Base-by-base conservation (phyloP, 2,113 vertebrate species). In the Motacilla alba region DNA sequence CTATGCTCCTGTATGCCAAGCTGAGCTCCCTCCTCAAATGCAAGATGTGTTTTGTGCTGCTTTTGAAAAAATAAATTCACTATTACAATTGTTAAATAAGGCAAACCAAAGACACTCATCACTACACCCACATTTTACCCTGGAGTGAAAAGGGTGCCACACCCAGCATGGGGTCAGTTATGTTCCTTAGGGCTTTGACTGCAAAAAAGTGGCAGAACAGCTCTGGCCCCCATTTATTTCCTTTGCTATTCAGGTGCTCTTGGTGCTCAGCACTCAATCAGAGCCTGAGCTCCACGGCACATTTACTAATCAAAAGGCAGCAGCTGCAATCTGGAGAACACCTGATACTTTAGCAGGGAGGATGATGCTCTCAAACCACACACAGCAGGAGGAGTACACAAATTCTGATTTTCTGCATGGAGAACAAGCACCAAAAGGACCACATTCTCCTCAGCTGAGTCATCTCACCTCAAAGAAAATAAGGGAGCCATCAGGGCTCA, bases 121-220 rank as follows among this genome's bases (percentile, higher is more conserved):
- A 35, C 62, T 7, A 22, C 31, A 28, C 23, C 13, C 23, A 19
- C 14, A 39, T 60, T 67, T 35, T 4, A 72, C 15, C 33, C 62
- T 11, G 44, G 39, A 44, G 39, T 44, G n/a, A 41, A 55, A 16
- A 60, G n/a, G 37, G 49, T 60, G 46, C 46, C 46, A 53, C 2
- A 11, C 16, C 9, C 31, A 33, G 5, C 26, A 33, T 13, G 5
- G 39, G 46, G 46, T 75, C n/a, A n/a, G 35, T 21, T 5, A 22
- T 3, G 1, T 0, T 21, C 35, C 28, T 60, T 15, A 73, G 4
- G 0, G 50, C 35, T 33, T 26, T 3, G 2, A 33, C 35, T 26
- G 62, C 35, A 31, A 22, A 37, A 18, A 72, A 43, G 39, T 12
- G 24, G 35, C 39, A 72, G 58, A 74, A 59, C 0, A 70, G 27